These are phyloP conservation scores for Dromius quadrimaculatus DNA, from an alignment of 2,888 invertebrate genomes.

Conservation along the genomic window DNA sequence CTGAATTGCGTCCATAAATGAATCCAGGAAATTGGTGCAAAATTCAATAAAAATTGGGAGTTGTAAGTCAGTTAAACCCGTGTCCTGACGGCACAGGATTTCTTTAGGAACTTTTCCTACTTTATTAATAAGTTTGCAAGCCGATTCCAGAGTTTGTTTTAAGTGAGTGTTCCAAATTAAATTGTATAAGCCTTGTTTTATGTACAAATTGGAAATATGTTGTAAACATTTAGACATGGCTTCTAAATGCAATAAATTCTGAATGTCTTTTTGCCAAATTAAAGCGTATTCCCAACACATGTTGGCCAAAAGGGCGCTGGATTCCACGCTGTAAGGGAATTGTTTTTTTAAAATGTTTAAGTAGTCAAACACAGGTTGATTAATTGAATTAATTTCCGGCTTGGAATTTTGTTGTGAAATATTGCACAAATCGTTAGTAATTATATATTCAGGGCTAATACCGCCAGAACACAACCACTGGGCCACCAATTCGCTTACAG, in stretches of 20 bases:
- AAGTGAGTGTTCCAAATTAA: slow-evolving; percentile 92
- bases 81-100: slow-evolving; percentile 81
- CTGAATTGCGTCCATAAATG: slow-evolving; percentile 66
- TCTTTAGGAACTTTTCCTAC: slow-evolving; percentile 89
- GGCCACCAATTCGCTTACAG: slow-evolving; percentile 89
- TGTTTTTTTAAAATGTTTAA: slow-evolving; percentile 77
- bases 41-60: slow-evolving; percentile 69
- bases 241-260: slow-evolving; percentile 74
- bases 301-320: slow-evolving; percentile 84
- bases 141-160: slow-evolving; percentile 82
- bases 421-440: slow-evolving; percentile 68
- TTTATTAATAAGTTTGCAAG: slow-evolving; percentile 82
- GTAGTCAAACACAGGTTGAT: slow-evolving; percentile 71
- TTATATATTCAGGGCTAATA: slow-evolving; percentile 74
- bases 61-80: slow-evolving; percentile 77
- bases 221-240: slow-evolving; percentile 79
- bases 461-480: slow-evolving; percentile 86
- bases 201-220: slow-evolving; percentile 74
- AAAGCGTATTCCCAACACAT: slow-evolving; percentile 93
- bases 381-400: slow-evolving; percentile 28
- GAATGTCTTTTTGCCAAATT: slow-evolving; percentile 85
- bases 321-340: slow-evolving; percentile 88
- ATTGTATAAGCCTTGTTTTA: slow-evolving; percentile 85
- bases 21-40: slow-evolving; percentile 68
- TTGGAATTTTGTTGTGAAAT: slow-evolving; percentile 12